Percentiles rank a stretch among this genome's conserved stretches.
phyloP scores from a whole-genome alignment of 1,140 invertebrate species.

The Hyles euphorbiae region DNA sequence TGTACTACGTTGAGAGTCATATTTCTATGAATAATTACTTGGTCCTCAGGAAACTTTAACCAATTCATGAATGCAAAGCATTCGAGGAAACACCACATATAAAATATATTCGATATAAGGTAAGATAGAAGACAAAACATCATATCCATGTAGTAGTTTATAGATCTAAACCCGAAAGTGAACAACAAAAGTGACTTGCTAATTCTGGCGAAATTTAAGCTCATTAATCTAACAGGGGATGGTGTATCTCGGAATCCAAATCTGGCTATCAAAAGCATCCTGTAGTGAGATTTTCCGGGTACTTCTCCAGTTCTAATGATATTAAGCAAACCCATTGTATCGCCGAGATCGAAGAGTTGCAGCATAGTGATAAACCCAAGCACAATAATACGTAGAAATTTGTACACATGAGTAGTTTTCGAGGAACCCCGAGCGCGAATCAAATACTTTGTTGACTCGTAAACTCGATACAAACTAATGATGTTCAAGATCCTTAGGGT shows the following conservation, averaged over 20 bases:
- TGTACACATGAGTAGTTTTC: constrained; percentile 14
- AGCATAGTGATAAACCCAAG: constrained; percentile 23
- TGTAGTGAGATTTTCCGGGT: constrained; percentile 11
- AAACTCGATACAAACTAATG: constrained; percentile 24
- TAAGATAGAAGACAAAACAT: constrained; percentile 22
- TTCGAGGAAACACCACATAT: constrained; percentile 14
- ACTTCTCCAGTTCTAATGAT: constrained; percentile 15
- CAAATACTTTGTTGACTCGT: constrained; percentile 24
- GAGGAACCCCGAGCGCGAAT: constrained; percentile 13
- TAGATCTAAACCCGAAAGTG: constrained; percentile 21
- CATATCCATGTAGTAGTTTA: constrained; percentile 23
- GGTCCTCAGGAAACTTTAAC: constrained; percentile 7
- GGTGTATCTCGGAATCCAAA: constrained; percentile 10
- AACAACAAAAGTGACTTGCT: constrained; percentile 30
- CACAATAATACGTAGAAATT: constrained; percentile 27
- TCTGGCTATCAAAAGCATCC: constrained; percentile 13
- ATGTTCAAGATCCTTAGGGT: constrained; percentile 24
- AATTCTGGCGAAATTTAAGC: constrained; percentile 22
- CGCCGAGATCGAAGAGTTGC: constrained; percentile 16
- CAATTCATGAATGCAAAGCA: constrained; percentile 7
- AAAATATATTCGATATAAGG: constrained; percentile 22
- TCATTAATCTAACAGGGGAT: constrained; percentile 12
- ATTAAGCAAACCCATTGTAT: constrained; percentile 20
- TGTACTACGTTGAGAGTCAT: constrained; percentile 18
- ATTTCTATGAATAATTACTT: constrained; percentile 7